A percentile compares a stretch with the other conserved stretches of the same genome.
phyloP scores from a whole-genome alignment of 2,113 vertebrate species.

The Todiramphus saurophagus region DNA sequence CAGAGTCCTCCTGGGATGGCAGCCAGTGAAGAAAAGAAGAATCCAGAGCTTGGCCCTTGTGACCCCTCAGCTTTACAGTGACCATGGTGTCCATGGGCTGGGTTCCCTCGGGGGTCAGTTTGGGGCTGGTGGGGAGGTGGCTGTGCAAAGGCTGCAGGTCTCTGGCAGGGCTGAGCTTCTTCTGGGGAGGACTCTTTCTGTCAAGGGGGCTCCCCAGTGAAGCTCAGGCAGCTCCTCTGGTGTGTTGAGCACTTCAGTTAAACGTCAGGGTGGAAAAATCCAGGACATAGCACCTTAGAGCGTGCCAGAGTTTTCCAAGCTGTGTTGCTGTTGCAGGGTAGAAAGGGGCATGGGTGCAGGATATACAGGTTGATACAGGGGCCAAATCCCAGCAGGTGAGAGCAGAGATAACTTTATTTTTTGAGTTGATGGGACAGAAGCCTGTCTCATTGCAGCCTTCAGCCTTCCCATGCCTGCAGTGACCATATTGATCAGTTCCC shows the following conservation, averaged over 20 bases:
- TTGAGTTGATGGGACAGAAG: neutral
- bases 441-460: neutral
- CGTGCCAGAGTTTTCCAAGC: neutral
- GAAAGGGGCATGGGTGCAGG: neutral
- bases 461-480: neutral
- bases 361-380: neutral
- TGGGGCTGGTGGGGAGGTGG: neutral
- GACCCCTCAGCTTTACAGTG: too few species aligned
- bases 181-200: neutral
- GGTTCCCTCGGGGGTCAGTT: too few species aligned
- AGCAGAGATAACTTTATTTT: neutral
- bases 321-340: neutral
- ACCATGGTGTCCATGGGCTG: too few species aligned
- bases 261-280: neutral
- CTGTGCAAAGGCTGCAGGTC: neutral
- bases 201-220: neutral
- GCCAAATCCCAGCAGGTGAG: neutral
- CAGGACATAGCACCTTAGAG: neutral
- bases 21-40: too few species aligned
- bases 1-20: too few species aligned
- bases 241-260: neutral
- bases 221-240: neutral
- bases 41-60: too few species aligned
- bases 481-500: neutral
- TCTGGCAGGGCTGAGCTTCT: neutral